These are phyloP conservation scores for Enoplosus armatus DNA, from an alignment of 2,797 vertebrate genomes.

Conservation along the genomic window DNA sequence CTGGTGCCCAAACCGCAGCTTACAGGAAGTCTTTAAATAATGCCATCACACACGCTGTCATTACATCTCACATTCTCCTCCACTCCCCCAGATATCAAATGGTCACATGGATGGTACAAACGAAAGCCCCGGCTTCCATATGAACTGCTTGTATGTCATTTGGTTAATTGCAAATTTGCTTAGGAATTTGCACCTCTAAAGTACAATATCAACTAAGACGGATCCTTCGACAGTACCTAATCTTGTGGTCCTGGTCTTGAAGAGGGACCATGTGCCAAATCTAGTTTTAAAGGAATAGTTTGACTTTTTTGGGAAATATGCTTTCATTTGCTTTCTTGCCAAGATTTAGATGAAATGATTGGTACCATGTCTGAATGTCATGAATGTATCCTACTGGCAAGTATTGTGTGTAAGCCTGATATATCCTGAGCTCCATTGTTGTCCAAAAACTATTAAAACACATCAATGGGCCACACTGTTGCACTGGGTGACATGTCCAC, in stretches of 20 bases:
- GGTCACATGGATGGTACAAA: not conserved
- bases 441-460: too few relatives aligned
- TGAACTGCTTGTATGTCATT: not conserved
- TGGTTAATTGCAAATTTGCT: not conserved
- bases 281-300: not conserved
- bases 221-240: not conserved
- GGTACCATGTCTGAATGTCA: too few relatives aligned
- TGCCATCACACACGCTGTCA: not conserved
- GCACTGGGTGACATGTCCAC: not conserved
- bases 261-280: not conserved
- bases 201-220: not conserved
- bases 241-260: too few relatives aligned
- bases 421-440: not conserved
- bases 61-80: not conserved
- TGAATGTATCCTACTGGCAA: too few relatives aligned
- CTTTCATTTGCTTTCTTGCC: too few relatives aligned
- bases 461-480: too few relatives aligned
- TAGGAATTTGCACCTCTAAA: not conserved
- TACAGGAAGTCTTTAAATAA: constrained; percentile 30
- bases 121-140: not conserved
- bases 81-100: not conserved
- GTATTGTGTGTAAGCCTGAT: too few relatives aligned
- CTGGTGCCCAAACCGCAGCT: not conserved
- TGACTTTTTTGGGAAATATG: too few relatives aligned
- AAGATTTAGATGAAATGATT: too few relatives aligned